A percentile compares a stretch with the other conserved stretches of the same genome.
Evolutionary conservation across 30 jellyfish, hydroid and myxozoan species (phyloP).

Genomic region (Catostylus mosaicus): DNA sequence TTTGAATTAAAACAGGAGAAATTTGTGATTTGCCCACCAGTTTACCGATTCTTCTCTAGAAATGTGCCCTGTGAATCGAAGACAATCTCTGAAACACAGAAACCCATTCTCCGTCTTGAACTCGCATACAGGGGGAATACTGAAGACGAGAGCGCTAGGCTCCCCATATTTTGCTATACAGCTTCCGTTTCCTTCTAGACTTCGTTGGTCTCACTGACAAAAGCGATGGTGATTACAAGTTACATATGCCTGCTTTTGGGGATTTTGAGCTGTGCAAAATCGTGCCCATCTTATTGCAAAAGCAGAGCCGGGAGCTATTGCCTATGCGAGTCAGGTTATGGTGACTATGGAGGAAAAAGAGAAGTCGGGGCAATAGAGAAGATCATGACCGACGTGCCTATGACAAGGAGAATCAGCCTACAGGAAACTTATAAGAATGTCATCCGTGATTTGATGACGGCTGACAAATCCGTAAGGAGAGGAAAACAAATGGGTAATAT

Average conservation of each 20-base stretch:
- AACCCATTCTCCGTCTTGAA: too few relatives aligned
- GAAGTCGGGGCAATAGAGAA: neutral
- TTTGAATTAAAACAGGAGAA: too few relatives aligned
- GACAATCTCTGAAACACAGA: too few relatives aligned
- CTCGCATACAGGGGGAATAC: too few relatives aligned
- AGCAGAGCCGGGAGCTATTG: neutral
- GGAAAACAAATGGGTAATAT: neutral
- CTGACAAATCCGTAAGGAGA: neutral
- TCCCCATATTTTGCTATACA: too few relatives aligned
- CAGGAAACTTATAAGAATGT: neutral
- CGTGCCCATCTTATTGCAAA: conserved; percentile 24
- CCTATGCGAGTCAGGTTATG: conserved; percentile 32
- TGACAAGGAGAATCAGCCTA: neutral
- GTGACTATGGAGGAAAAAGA: conserved; percentile 35
- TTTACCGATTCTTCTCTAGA: too few relatives aligned
- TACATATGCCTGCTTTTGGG: neutral
- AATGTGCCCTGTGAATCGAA: too few relatives aligned
- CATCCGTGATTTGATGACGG: neutral
- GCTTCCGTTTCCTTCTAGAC: too few relatives aligned
- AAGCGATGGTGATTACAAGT: neutral
- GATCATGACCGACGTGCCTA: neutral
- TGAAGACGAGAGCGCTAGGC: too few relatives aligned
- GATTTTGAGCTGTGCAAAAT: neutral
- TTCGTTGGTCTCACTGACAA: neutral
- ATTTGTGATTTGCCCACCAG: too few relatives aligned